phyloP scores from a whole-genome alignment of 2,797 vertebrate species.

The Scolopax bukidnonensis region DNA sequence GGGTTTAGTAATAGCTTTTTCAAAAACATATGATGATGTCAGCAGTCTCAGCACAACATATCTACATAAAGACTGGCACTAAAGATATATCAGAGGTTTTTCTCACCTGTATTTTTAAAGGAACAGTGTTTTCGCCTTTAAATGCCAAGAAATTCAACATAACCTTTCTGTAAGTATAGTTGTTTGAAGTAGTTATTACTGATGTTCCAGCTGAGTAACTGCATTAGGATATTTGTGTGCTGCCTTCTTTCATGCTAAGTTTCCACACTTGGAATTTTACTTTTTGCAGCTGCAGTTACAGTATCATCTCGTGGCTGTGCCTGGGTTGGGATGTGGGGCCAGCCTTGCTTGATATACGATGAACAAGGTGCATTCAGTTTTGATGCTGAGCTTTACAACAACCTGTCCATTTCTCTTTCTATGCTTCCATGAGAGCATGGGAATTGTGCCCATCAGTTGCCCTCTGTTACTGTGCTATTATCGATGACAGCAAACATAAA shows the following conservation, averaged over 20 bases:
- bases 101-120: background rate
- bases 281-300: background rate
- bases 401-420: background rate
- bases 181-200: background rate
- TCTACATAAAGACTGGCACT: background rate
- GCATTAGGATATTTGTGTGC: background rate
- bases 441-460: background rate
- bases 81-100: rapidly evolving
- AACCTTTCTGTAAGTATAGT: background rate
- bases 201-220: background rate
- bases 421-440: background rate
- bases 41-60: background rate
- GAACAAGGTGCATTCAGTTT: background rate
- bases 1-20: background rate
- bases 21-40: background rate
- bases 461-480: background rate
- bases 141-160: background rate
- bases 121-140: background rate
- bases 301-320: background rate
- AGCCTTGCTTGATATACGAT: background rate
- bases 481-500: background rate
- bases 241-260: background rate
- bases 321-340: background rate
- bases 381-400: background rate
- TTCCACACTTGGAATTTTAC: background rate